Percentiles rank a stretch among this genome's conserved stretches.
These are phyloP conservation scores for Arctia plantaginis DNA, from an alignment of 2,888 invertebrate species.

Conservation along the genomic window DNA sequence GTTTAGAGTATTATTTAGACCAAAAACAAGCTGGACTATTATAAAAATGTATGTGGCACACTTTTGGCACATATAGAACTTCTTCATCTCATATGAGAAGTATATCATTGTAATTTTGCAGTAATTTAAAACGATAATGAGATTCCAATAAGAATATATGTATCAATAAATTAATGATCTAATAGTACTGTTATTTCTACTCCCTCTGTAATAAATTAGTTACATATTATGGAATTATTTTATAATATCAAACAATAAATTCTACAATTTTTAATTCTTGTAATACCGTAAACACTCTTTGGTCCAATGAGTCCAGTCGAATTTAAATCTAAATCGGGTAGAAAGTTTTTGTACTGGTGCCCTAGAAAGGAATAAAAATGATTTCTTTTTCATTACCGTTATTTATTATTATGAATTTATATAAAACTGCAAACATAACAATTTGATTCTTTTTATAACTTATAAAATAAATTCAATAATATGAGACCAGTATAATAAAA, in stretches of 20 bases:
- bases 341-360: conserved; percentile 22
- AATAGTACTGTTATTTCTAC: conserved; percentile 6
- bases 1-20: background rate
- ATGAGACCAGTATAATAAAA: background rate
- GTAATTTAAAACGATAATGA: background rate
- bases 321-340: conserved; percentile 24
- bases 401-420: background rate
- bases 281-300: conserved; percentile 28
- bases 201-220: conserved; percentile 7
- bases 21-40: background rate
- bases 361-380: conserved; percentile 24
- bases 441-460: background rate
- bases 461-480: background rate
- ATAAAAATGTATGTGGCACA: background rate
- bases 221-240: background rate
- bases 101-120: background rate
- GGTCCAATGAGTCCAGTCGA: conserved; percentile 15
- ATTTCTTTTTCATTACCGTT: background rate
- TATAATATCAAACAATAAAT: conserved; percentile 6
- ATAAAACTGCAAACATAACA: background rate
- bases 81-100: background rate
- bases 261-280: conserved; percentile 13
- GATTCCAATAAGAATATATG: conserved; percentile 6
- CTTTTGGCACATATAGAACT: background rate
- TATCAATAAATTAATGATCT: background rate